Evolutionary conservation across 2,113 vertebrate species (phyloP).

Genomic region (Acanthisitta chloris): DNA sequence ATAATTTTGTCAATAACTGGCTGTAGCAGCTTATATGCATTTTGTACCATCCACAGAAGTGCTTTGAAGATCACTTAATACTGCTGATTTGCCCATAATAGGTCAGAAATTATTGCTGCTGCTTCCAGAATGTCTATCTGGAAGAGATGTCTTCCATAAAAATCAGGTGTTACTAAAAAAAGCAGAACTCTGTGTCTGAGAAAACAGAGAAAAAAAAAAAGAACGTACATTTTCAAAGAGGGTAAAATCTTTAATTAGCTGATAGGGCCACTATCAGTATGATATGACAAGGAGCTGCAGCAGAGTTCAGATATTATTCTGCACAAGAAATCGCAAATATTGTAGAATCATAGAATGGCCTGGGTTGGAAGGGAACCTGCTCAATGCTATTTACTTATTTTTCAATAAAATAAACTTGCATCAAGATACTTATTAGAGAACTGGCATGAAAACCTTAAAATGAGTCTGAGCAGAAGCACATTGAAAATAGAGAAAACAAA

Average conservation of each 20-base stretch:
- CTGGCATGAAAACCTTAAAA: neutral
- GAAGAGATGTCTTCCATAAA: neutral
- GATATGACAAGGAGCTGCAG: neutral
- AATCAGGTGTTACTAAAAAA: neutral
- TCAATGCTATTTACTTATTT: neutral
- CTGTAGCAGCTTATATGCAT: slow-evolving; percentile 20
- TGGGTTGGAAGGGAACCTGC: neutral
- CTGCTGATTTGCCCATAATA: slow-evolving; percentile 32
- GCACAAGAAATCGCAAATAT: neutral
- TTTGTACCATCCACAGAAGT: slow-evolving; percentile 30
- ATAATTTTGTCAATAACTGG: slow-evolving; percentile 49
- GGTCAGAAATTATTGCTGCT: slow-evolving; percentile 29
- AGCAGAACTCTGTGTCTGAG: neutral
- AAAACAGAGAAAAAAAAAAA: neutral
- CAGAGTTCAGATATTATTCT: neutral
- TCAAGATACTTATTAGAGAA: neutral
- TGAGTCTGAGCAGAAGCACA: neutral
- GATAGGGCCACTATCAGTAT: neutral
- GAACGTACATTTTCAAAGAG: neutral
- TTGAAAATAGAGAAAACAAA: neutral
- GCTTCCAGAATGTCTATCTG: neutral
- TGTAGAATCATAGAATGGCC: neutral
- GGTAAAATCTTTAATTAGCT: neutral
- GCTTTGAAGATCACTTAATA: slow-evolving; percentile 42
- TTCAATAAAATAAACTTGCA: neutral